phyloP scores from a whole-genome alignment of 2,113 vertebrate species.

The Anarhynchus alexandrinus region DNA sequence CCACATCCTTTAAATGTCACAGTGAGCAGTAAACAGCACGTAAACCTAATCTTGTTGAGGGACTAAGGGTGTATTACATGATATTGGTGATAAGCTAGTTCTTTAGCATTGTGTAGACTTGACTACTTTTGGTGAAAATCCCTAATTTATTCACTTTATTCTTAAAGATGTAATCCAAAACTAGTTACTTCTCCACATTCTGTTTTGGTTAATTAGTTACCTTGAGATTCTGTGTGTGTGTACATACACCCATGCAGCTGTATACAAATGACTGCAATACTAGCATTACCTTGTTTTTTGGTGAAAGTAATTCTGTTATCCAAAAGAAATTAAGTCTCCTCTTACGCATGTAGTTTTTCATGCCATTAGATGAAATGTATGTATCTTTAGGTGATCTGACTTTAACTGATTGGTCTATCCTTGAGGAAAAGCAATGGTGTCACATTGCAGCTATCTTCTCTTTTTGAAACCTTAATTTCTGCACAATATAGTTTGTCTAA shows the following conservation, averaged over 20 bases:
- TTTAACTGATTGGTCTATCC: not conserved
- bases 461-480: not conserved
- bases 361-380: not conserved
- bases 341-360: not conserved
- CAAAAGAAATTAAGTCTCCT: not conserved
- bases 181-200: not conserved
- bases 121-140: not conserved
- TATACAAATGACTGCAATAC: accelerated
- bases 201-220: not conserved
- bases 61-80: accelerated
- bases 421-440: not conserved
- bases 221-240: not conserved
- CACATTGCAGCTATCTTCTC: not conserved
- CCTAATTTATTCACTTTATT: not conserved
- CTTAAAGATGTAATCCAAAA: not conserved
- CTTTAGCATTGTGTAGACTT: not conserved
- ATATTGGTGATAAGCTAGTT: not conserved
- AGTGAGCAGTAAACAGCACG: not conserved
- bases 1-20: not conserved
- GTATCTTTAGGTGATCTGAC: not conserved
- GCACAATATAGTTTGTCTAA: not conserved
- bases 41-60: not conserved
- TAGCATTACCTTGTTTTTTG: not conserved
- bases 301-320: not conserved
- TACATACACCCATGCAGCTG: no score